Conservation (phyloP, 2,888 invertebrate genomes). For the Acrocyrtus sp. region DNA sequence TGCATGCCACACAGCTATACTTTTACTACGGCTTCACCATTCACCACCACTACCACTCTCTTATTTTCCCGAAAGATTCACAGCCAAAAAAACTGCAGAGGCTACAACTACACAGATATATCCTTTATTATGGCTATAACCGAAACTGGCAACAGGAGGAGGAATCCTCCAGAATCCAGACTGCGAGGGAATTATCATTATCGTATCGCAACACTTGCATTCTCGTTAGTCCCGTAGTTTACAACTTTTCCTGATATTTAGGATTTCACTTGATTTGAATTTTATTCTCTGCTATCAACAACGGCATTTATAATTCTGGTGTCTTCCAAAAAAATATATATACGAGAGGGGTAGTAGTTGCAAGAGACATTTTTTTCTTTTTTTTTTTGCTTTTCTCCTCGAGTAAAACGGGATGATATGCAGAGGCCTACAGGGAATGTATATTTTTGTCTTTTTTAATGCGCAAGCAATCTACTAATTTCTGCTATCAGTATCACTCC, state of each 20-base stretch:
- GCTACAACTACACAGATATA: too few species aligned
- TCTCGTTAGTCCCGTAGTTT: constrained; percentile 48
- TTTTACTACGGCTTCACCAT: too few species aligned
- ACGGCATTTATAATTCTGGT: too few species aligned
- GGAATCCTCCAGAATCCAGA: neutral
- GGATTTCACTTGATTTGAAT: constrained; percentile 50
- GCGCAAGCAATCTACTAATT: constrained; percentile 35
- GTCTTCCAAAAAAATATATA: too few species aligned
- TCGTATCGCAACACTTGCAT: constrained; percentile 42
- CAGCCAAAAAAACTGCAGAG: too few species aligned
- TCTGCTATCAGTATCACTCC: constrained; percentile 27
- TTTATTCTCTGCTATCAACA: constrained; percentile 19
- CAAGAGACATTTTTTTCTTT: too few species aligned
- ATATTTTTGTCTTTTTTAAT: constrained; percentile 13
- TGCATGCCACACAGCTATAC: too few species aligned
- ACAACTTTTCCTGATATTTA: constrained; percentile 31
- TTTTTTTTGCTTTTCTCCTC: neutral
- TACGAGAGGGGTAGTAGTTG: too few species aligned
- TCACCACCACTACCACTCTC: too few species aligned
- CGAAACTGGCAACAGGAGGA: constrained; percentile 28
- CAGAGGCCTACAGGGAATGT: neutral
- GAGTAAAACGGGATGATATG: neutral
- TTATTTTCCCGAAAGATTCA: too few species aligned
- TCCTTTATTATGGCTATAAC: too few species aligned
- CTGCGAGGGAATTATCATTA: neutral